phyloP scores from a whole-genome alignment of 2,888 invertebrate genomes.

The Drosophila tripunctata region DNA sequence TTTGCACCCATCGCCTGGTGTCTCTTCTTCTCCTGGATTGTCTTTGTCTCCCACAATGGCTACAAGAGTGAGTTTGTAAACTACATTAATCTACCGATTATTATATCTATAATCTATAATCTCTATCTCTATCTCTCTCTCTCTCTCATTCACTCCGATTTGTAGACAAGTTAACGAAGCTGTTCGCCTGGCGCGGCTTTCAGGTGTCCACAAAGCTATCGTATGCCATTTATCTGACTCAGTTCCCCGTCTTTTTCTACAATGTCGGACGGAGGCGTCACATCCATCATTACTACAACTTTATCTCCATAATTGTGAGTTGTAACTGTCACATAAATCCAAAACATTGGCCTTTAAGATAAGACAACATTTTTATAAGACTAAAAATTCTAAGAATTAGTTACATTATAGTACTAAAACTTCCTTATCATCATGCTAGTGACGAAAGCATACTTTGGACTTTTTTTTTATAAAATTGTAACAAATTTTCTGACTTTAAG shows the following conservation, averaged over 20 bases:
- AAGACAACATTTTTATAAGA: too few species aligned
- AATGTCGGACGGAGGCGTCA: conserved; percentile 87
- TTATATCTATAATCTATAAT: neutral
- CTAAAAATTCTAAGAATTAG: too few species aligned
- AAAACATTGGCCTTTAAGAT: too few species aligned
- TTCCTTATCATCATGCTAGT: too few species aligned
- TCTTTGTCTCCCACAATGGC: conserved; percentile 87
- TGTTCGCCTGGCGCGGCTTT: conserved; percentile 87
- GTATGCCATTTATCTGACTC: conserved; percentile 89
- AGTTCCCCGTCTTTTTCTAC: conserved; percentile 89
- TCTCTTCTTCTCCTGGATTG: conserved; percentile 88
- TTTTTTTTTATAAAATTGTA: too few species aligned
- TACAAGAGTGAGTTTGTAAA: conserved; percentile 85
- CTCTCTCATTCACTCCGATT: too few species aligned
- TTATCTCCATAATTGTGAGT: conserved; percentile 86
- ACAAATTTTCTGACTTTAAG: too few species aligned
- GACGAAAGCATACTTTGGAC: too few species aligned
- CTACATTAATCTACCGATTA: neutral
- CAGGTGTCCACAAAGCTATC: conserved; percentile 88
- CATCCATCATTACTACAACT: conserved; percentile 86
- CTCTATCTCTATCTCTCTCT: too few species aligned
- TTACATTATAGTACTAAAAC: too few species aligned
- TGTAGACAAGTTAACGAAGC: conserved; percentile 85
- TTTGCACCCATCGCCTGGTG: conserved; percentile 90
- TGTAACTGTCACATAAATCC: too few species aligned